phyloP scores from a whole-genome alignment of 1,140 invertebrate genomes.

The Aphelinus certus region DNA sequence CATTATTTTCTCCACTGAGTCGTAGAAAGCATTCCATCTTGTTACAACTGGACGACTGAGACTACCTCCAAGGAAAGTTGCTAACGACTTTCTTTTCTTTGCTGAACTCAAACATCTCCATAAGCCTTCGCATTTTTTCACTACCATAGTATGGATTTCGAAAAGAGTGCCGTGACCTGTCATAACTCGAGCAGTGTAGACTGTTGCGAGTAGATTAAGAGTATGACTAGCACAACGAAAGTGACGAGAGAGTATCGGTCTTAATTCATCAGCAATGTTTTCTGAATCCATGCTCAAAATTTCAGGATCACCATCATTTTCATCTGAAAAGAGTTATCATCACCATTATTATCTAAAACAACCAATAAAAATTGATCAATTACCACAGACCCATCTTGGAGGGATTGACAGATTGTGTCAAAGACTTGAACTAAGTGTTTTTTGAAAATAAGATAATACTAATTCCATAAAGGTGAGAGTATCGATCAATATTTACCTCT shows the following conservation, averaged over 20 bases:
- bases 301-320: too few relatives aligned
- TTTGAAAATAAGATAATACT: too few relatives aligned
- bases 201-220: background rate
- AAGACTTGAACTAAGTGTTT: too few relatives aligned
- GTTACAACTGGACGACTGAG: background rate
- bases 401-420: too few relatives aligned
- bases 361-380: too few relatives aligned
- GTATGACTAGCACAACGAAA: background rate
- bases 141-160: background rate
- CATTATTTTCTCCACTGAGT: background rate
- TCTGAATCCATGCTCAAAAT: background rate
- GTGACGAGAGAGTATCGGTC: background rate
- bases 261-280: too few relatives aligned
- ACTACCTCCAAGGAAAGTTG: background rate
- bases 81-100: constrained; percentile 6
- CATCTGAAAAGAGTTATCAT: too few relatives aligned
- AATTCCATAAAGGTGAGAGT: too few relatives aligned
- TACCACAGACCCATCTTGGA: too few relatives aligned
- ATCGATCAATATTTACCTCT: too few relatives aligned
- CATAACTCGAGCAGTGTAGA: background rate
- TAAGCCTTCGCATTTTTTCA: background rate
- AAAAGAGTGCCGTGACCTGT: background rate
- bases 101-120: background rate
- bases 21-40: constrained; percentile 17
- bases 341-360: too few relatives aligned